phyloP scores from a whole-genome alignment of 2,888 invertebrate species.

The Cheilosia scutellata region DNA sequence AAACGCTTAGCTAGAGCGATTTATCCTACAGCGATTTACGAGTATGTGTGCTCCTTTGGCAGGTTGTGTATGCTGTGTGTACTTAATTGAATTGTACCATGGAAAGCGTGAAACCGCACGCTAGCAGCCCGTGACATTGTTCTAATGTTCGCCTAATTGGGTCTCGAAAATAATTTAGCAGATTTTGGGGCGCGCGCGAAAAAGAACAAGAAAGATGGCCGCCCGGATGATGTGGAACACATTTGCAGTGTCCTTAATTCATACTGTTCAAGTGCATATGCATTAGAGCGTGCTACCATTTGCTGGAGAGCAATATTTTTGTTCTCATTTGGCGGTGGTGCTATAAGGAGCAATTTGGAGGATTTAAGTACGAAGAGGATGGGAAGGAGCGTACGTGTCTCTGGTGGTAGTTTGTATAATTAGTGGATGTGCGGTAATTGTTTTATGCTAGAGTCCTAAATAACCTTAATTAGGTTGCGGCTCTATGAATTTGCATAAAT shows the following conservation, averaged over 20 bases:
- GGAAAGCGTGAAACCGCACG: neutral
- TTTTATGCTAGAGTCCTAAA: conserved; percentile 26
- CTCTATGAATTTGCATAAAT: conserved; percentile 35
- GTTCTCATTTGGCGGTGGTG: neutral
- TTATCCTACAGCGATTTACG: conserved; percentile 67
- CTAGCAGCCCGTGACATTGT: conserved; percentile 23
- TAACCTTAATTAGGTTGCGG: conserved; percentile 57
- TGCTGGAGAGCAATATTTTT: neutral
- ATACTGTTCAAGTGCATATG: conserved; percentile 47
- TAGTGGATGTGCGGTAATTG: conserved; percentile 33
- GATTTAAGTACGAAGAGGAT: conserved; percentile 37
- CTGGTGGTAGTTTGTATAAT: conserved; percentile 38
- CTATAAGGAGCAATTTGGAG: conserved; percentile 22
- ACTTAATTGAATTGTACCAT: conserved; percentile 49
- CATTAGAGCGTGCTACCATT: conserved; percentile 37
- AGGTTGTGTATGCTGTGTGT: conserved; percentile 1
- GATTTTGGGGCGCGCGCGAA: conserved; percentile 14
- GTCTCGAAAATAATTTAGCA: conserved; percentile 42
- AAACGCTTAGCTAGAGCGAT: conserved; percentile 40
- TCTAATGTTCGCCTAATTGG: conserved; percentile 46
- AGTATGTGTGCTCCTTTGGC: conserved; percentile 26
- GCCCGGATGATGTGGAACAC: conserved; percentile 35
- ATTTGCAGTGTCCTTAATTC: conserved; percentile 47
- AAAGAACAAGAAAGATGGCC: conserved; percentile 12
- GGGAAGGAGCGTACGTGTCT: conserved; percentile 27